These are phyloP conservation scores for Parapsyche elsis DNA, from an alignment of 1,140 invertebrate species.

Conservation along the genomic window DNA sequence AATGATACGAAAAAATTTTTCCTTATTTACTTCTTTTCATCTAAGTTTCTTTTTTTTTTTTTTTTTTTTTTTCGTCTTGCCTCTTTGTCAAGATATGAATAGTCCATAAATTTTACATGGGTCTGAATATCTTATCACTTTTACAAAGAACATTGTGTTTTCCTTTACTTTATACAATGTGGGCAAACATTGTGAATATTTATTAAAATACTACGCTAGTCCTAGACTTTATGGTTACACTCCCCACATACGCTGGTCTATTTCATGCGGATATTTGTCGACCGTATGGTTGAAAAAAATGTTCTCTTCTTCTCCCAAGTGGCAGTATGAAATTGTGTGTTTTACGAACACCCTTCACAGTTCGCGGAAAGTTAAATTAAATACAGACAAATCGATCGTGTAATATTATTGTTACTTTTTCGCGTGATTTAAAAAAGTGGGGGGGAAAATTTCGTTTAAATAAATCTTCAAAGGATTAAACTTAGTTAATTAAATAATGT, in stretches of 20 bases:
- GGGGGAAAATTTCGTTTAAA: not conserved
- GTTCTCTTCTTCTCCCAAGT: not conserved
- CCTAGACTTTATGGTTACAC: slow-evolving; percentile 19
- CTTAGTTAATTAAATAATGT: slow-evolving; percentile 11
- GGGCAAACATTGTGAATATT: slow-evolving; percentile 33
- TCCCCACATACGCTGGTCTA: not conserved
- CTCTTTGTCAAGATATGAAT: slow-evolving; percentile 40
- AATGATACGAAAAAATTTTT: not conserved
- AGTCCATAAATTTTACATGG: slow-evolving; percentile 37
- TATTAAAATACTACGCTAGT: slow-evolving; percentile 32
- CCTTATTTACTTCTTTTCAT: slow-evolving; percentile 31
- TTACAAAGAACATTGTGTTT: slow-evolving; percentile 40
- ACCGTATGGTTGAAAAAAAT: not conserved
- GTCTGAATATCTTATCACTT: slow-evolving; percentile 44
- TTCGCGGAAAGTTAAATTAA: too few species aligned
- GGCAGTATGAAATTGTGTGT: too few species aligned
- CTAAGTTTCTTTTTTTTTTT: slow-evolving; percentile 14
- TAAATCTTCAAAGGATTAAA: slow-evolving; percentile 8
- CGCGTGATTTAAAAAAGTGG: not conserved
- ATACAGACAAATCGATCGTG: too few species aligned
- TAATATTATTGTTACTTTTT: too few species aligned
- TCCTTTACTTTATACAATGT: not conserved
- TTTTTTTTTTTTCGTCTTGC: not conserved
- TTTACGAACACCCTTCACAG: too few species aligned
- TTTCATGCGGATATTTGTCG: not conserved